Base-by-base conservation (phyloP, 2,113 vertebrate species). In the Theristicus caerulescens region DNA sequence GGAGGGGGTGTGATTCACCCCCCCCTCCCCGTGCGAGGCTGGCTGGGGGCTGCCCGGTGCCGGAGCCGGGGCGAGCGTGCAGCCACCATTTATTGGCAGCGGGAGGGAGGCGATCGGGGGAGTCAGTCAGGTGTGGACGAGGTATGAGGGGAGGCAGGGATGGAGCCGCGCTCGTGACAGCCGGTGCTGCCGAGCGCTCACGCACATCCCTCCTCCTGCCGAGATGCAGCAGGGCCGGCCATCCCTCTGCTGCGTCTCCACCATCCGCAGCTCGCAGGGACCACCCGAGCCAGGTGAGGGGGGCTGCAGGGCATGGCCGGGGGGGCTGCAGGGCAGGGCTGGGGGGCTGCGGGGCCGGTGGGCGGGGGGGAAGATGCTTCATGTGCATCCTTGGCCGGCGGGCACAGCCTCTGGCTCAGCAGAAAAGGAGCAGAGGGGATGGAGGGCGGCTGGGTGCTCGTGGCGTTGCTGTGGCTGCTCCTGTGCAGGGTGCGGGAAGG, bases 211-310 rank as follows among this genome's bases (percentile, higher is more conserved):
- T 94, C 95, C 95, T 93, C 86, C 91, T 2, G 91, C 87, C 69
- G 79, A 88, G 69, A 96, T 95, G 96, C 96, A 96, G 94, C 96
- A 91, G 78, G 94, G 93, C 70, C 84, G 92, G 34, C 93, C 95
- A 12, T 93, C 93, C 90, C 93, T 97, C 61, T 96, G 95, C 95
- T 95, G 94, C 92, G 55, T 95, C 87, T 85, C 95, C 78, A 67
- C 70, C 78, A 44, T 95, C 92, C 74, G 93, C 95, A 91, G 95
- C 95, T 95, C 86, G 6, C 94, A 76, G 73, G 81, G 91, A 42
- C 73, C 95, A 78, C 44, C 91, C 26, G 77, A 94, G 95, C 81
- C 94, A 93, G 96, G 96, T 96, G 91, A 95, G 89, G 7, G 59
- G 80, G 38, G 44, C 32, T 65, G 22, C 12, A 6, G 84, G 72